Evolutionary conservation across 2,888 invertebrate species (phyloP).

Genomic region (Thera britannica): DNA sequence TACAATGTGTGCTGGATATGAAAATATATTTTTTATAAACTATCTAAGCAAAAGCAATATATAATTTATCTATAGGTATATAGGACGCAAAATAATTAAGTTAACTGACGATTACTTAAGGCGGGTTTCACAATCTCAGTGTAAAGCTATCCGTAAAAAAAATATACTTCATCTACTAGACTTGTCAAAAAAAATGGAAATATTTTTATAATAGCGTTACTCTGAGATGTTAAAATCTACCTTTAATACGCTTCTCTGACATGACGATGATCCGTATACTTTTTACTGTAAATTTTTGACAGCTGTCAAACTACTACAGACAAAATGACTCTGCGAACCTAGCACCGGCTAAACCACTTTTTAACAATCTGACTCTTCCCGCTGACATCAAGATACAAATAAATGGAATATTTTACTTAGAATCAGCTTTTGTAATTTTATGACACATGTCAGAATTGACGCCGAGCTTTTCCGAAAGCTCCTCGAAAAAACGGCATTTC

Average conservation of each 20-base stretch:
- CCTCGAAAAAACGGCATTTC: not conserved
- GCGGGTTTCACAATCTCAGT: not conserved
- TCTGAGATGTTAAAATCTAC: not conserved
- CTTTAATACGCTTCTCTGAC: not conserved
- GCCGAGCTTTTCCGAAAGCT: not conserved
- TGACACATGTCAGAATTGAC: slow-evolving; percentile 30
- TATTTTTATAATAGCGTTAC: too few species aligned
- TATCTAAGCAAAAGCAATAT: slow-evolving; percentile 56
- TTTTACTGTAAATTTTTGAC: slow-evolving; percentile 12
- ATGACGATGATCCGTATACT: slow-evolving; percentile 1
- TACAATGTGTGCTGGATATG: slow-evolving; percentile 70
- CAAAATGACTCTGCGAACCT: not conserved
- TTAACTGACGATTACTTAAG: slow-evolving; percentile 38
- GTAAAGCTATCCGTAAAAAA: too few species aligned
- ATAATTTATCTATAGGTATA: slow-evolving; percentile 31
- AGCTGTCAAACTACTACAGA: slow-evolving; percentile 15
- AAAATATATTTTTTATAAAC: slow-evolving; percentile 63
- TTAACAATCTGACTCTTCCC: not conserved
- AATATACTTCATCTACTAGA: too few species aligned
- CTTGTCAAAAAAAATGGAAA: too few species aligned
- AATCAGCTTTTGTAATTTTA: slow-evolving; percentile 13
- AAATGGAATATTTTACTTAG: slow-evolving; percentile 15
- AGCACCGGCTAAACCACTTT: not conserved
- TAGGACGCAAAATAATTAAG: slow-evolving; percentile 58
- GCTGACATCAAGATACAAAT: not conserved